These are phyloP conservation scores for Beroe forskalii DNA, from an alignment of 37 sponge, comb jelly and placozoan genomes.

Conservation along the genomic window DNA sequence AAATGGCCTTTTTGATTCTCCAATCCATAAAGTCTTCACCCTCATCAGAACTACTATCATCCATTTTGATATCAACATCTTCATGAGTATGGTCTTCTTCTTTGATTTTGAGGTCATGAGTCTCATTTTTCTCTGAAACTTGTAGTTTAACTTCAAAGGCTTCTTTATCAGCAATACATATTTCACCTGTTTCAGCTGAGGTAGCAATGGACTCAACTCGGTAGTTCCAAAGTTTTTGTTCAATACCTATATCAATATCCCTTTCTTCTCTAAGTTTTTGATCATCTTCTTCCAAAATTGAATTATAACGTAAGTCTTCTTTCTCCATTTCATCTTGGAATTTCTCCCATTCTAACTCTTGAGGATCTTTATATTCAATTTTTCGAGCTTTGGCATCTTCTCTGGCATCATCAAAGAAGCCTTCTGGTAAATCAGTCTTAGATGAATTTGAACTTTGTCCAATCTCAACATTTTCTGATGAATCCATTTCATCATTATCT, in stretches of 20 bases:
- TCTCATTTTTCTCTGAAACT: not conserved
- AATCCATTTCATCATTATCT: not conserved
- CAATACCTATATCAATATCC: constrained; percentile 46
- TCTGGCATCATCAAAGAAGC: constrained; percentile 52
- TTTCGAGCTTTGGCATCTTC: constrained; percentile 58
- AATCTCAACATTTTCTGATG: not conserved
- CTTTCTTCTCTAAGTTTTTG: constrained; percentile 45
- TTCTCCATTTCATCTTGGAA: constrained; percentile 56
- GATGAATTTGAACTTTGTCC: not conserved
- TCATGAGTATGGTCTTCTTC: not conserved
- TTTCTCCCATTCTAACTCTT: constrained; percentile 42
- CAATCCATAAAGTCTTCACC: constrained; percentile 43
- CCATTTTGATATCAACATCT: constrained; percentile 45
- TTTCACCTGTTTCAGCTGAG: constrained; percentile 4
- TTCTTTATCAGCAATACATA: constrained; percentile 18
- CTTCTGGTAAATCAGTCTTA: not conserved
- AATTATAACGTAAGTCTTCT: constrained; percentile 39
- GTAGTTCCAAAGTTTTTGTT: constrained; percentile 48
- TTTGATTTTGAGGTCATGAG: not conserved
- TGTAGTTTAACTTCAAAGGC: constrained; percentile 24
- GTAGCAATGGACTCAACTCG: constrained; percentile 26
- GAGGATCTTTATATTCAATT: constrained; percentile 58
- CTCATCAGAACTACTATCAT: constrained; percentile 5
- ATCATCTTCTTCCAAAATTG: constrained; percentile 53
- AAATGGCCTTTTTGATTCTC: constrained; percentile 1